phyloP scores from a whole-genome alignment of 2,797 vertebrate genomes.

The Amphiprion clarkii region DNA sequence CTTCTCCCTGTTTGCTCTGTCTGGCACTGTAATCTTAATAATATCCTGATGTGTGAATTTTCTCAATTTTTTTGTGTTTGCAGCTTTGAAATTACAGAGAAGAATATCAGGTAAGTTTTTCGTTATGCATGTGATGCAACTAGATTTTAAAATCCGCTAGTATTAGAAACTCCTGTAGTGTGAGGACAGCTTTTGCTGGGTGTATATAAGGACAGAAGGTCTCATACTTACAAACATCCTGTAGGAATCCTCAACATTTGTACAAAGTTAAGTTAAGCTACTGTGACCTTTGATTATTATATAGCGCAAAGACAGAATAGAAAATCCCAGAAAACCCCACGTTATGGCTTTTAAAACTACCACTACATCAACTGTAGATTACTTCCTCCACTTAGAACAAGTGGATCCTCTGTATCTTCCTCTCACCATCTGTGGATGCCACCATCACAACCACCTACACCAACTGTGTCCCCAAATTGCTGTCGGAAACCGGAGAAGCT shows the following conservation, averaged over 20 bases:
- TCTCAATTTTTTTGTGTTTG: no score
- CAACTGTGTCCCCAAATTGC: neutral
- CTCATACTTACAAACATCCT: neutral
- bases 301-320: neutral
- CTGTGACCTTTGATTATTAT: conserved; percentile 15
- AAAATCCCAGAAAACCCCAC: neutral
- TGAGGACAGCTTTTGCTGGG: neutral
- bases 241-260: neutral
- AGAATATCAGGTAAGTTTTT: no score
- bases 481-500: conserved; percentile 9
- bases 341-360: neutral
- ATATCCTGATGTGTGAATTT: no score
- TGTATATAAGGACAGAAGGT: neutral
- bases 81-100: no score
- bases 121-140: no score
- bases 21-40: no score
- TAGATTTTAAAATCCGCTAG: no score
- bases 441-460: neutral
- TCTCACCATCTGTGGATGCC: conserved; percentile 7
- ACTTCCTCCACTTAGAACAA: neutral
- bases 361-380: neutral
- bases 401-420: neutral
- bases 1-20: no score
- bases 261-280: neutral
- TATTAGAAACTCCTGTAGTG: neutral